Conservation (phyloP, 92 coral and sea anemone species). For the Porites rus region DNA sequence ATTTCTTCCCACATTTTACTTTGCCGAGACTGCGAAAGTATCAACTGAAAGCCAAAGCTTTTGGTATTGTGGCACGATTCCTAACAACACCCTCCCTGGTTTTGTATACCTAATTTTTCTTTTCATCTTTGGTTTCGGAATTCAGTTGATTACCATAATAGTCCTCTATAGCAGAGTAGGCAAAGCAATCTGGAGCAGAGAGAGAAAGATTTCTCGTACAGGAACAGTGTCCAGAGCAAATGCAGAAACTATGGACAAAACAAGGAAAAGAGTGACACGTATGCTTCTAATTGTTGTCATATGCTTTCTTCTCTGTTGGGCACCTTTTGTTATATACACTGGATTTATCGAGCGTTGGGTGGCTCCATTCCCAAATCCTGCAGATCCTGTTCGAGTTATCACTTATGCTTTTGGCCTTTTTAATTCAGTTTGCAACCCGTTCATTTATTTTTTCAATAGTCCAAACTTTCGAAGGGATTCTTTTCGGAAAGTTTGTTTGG, state of each 20-base stretch:
- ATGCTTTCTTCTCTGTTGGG: constrained; percentile 76
- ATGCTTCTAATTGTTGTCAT: constrained; percentile 82
- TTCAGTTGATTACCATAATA: constrained; percentile 78
- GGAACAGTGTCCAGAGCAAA: constrained; percentile 40
- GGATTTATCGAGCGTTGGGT: constrained; percentile 87
- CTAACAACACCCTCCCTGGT: constrained; percentile 75
- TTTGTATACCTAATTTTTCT: constrained; percentile 71
- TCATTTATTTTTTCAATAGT: constrained; percentile 83
- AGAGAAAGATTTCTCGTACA: constrained; percentile 83
- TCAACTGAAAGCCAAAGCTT: constrained; percentile 48
- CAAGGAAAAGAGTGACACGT: constrained; percentile 75
- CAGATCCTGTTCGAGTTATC: constrained; percentile 70
- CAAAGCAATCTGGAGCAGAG: constrained; percentile 83
- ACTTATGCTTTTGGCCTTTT: constrained; percentile 74
- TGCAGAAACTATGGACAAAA: constrained; percentile 49
- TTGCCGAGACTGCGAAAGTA: constrained; percentile 61
- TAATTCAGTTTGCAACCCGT: constrained; percentile 88
- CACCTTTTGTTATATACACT: constrained; percentile 77
- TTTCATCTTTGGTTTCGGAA: constrained; percentile 65
- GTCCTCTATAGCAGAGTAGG: constrained; percentile 80
- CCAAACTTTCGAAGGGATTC: constrained; percentile 78
- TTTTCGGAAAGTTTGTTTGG: constrained; percentile 73
- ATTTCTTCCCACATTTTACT: constrained; percentile 84
- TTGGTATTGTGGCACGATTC: constrained; percentile 79
- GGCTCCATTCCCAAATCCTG: constrained; percentile 87